phyloP scores from a whole-genome alignment of 2,888 invertebrate genomes.

The Coecobrya sp. region DNA sequence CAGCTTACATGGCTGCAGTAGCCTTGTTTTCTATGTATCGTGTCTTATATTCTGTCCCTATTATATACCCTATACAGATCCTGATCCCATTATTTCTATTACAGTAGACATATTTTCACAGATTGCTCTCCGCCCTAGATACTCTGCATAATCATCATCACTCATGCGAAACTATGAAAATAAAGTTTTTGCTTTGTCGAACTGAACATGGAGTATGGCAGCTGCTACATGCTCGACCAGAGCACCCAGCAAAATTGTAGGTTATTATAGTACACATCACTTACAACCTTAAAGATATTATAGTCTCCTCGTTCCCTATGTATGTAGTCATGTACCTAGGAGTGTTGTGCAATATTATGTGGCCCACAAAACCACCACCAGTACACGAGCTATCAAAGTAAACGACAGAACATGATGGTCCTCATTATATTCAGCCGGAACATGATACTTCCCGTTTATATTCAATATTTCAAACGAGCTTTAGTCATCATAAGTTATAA shows the following conservation, averaged over 20 bases:
- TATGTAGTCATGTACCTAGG: too few relatives aligned
- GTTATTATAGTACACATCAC: neutral
- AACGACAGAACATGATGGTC: slow-evolving; percentile 25
- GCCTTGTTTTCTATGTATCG: neutral
- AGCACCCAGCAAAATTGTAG: neutral
- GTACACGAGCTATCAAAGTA: slow-evolving; percentile 22
- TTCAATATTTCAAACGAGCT: slow-evolving; percentile 29
- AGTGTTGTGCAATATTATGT: neutral
- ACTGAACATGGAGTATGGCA: neutral
- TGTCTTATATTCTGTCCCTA: neutral
- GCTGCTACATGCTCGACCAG: neutral
- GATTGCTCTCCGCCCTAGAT: slow-evolving; percentile 27
- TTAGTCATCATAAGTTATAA: neutral
- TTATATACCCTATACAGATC: neutral
- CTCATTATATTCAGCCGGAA: neutral
- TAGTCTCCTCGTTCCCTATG: too few relatives aligned
- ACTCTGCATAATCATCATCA: slow-evolving; percentile 48
- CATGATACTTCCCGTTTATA: neutral
- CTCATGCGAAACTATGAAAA: slow-evolving; percentile 51
- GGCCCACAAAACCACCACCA: neutral
- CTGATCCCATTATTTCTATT: slow-evolving; percentile 20
- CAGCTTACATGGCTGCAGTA: neutral
- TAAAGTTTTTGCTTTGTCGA: slow-evolving; percentile 36
- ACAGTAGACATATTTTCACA: slow-evolving; percentile 16
- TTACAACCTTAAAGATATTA: too few relatives aligned